phyloP scores from a whole-genome alignment of 2,113 vertebrate species.

The Asarcornis scutulata region DNA sequence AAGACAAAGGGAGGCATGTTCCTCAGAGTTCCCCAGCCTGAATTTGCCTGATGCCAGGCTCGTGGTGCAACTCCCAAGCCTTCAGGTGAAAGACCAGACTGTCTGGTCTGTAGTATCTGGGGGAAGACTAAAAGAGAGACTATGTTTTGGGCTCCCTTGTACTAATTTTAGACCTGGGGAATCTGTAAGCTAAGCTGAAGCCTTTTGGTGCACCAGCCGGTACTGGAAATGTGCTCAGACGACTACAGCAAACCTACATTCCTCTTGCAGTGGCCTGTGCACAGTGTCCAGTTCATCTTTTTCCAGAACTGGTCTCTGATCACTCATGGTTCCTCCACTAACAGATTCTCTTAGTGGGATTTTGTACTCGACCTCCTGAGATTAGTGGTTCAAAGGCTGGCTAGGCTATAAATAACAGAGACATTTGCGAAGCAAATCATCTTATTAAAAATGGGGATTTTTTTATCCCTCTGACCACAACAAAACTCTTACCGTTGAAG shows the following conservation, averaged over 20 bases:
- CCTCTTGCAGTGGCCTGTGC: conserved; percentile 29
- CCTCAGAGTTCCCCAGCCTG: background rate
- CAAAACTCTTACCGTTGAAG: conserved; percentile 48
- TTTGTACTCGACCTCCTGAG: conserved; percentile 62
- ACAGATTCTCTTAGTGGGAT: conserved; percentile 61
- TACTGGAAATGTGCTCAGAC: conserved; percentile 47
- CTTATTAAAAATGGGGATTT: conserved; percentile 55
- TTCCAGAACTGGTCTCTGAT: conserved; percentile 57
- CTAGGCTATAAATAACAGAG: conserved; percentile 53
- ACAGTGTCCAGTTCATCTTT: conserved; percentile 40
- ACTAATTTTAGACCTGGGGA: conserved; percentile 39
- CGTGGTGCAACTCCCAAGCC: background rate
- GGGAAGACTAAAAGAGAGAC: background rate
- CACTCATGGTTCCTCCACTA: conserved; percentile 58
- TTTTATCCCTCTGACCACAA: conserved; percentile 67
- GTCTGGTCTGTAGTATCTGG: background rate
- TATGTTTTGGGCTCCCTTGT: conserved; percentile 13
- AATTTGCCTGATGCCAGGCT: conserved; percentile 6
- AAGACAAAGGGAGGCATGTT: background rate
- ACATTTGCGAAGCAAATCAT: conserved; percentile 70
- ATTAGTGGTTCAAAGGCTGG: conserved; percentile 57
- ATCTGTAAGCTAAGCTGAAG: conserved; percentile 36
- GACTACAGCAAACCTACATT: background rate
- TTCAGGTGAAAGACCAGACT: conserved; percentile 23
- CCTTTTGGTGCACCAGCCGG: conserved; percentile 13